Percentiles rank a stretch among this genome's conserved stretches.
Evolutionary conservation across 1,140 invertebrate species (phyloP).

Genomic region (Ylistrum balloti): DNA sequence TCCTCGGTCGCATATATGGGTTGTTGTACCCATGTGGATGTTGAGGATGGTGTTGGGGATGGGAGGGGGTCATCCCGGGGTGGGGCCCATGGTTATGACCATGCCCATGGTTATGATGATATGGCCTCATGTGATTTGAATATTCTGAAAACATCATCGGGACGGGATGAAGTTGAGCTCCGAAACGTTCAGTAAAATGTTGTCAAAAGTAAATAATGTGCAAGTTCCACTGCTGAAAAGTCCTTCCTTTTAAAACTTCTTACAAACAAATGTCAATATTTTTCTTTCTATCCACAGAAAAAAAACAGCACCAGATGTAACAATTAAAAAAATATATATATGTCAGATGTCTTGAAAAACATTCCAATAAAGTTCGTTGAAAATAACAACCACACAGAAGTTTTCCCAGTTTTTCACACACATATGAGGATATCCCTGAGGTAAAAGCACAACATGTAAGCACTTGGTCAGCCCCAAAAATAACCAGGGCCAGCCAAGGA

Average conservation of each 20-base stretch:
- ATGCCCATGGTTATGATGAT: conserved; percentile 54
- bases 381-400: neutral
- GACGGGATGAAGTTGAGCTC: conserved; percentile 39
- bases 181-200: conserved; percentile 54
- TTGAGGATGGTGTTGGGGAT: conserved; percentile 58
- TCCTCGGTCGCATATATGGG: conserved; percentile 68
- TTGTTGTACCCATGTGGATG: conserved; percentile 54
- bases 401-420: neutral
- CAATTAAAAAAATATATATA: conserved; percentile 21
- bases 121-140: conserved; percentile 63
- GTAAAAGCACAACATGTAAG: conserved; percentile 24
- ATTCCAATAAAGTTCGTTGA: neutral
- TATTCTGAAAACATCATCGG: conserved; percentile 74
- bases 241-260: conserved; percentile 42
- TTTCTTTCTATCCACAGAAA: neutral
- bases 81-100: conserved; percentile 53
- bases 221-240: conserved; percentile 58
- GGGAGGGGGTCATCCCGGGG: conserved; percentile 58
- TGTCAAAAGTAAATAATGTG: conserved; percentile 46
- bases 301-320: conserved; percentile 37
- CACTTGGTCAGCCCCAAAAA: neutral
- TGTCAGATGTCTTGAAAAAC: neutral
- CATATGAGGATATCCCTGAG: neutral
- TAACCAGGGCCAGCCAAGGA: neutral
- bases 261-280: conserved; percentile 39